Conservation (phyloP, 2,888 invertebrate genomes). For the Epinotia bilunana region DNA sequence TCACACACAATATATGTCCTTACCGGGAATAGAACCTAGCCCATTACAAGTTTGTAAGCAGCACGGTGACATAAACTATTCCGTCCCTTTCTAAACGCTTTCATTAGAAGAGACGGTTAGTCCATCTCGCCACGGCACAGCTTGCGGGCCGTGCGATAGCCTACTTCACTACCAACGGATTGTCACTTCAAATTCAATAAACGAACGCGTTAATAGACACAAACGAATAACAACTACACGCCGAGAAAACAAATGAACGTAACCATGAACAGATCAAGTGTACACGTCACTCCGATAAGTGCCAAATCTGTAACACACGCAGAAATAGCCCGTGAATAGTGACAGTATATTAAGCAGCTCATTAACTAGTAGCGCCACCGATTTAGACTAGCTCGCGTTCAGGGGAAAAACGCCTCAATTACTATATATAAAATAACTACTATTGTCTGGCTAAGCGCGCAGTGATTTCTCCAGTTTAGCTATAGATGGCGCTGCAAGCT, state of each 20-base stretch:
- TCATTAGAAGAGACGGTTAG: too few species aligned
- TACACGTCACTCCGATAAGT: background rate
- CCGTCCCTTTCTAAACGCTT: too few species aligned
- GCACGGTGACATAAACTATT: too few species aligned
- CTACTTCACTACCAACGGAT: too few species aligned
- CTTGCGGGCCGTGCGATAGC: too few species aligned
- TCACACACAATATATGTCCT: too few species aligned
- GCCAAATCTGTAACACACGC: constrained; percentile 18
- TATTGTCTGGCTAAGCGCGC: background rate
- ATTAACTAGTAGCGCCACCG: constrained; percentile 6
- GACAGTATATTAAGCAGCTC: constrained; percentile 24
- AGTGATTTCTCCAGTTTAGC: background rate
- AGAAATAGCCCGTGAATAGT: constrained; percentile 15
- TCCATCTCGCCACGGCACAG: too few species aligned
- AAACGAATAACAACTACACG: background rate
- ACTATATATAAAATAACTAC: background rate
- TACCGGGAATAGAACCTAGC: too few species aligned
- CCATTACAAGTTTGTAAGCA: too few species aligned
- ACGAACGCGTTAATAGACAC: background rate
- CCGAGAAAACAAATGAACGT: constrained; percentile 3
- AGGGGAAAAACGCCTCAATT: background rate
- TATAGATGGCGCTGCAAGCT: too few species aligned
- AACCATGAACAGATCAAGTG: background rate
- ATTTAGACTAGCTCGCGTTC: constrained; percentile 1
- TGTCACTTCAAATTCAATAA: too few species aligned